phyloP scores from a whole-genome alignment of 2,113 vertebrate species.

The Gymnocephalus cernua region DNA sequence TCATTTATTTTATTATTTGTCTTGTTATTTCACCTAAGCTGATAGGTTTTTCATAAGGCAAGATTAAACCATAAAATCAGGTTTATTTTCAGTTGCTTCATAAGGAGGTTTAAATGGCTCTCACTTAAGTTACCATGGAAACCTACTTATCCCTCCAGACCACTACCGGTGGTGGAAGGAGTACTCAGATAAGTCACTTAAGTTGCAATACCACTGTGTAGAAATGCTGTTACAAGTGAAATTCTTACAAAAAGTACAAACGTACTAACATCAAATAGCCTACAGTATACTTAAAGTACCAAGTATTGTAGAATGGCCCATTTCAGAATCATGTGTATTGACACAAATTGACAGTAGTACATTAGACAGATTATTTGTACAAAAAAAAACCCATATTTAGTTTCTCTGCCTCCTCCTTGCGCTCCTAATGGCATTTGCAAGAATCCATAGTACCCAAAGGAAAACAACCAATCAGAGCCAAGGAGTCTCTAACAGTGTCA shows the following conservation, averaged over 20 bases:
- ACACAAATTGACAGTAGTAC: too few species aligned
- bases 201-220: too few species aligned
- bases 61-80: neutral
- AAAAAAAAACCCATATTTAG: too few species aligned
- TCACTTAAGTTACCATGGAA: neutral
- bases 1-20: conserved; percentile 4
- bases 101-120: neutral
- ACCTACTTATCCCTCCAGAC: neutral
- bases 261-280: neutral
- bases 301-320: neutral
- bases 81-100: neutral
- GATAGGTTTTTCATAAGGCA: neutral
- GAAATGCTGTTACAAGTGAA: neutral
- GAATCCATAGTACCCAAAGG: too few species aligned
- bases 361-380: too few species aligned
- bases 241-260: neutral
- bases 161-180: neutral
- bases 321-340: too few species aligned
- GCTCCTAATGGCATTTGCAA: too few species aligned
- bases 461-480: too few species aligned
- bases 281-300: neutral
- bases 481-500: too few species aligned
- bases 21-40: neutral
- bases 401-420: too few species aligned
- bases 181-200: neutral